Evolutionary conservation across 2,113 vertebrate genomes (phyloP).

Genomic region (Pomatorhinus ruficollis): DNA sequence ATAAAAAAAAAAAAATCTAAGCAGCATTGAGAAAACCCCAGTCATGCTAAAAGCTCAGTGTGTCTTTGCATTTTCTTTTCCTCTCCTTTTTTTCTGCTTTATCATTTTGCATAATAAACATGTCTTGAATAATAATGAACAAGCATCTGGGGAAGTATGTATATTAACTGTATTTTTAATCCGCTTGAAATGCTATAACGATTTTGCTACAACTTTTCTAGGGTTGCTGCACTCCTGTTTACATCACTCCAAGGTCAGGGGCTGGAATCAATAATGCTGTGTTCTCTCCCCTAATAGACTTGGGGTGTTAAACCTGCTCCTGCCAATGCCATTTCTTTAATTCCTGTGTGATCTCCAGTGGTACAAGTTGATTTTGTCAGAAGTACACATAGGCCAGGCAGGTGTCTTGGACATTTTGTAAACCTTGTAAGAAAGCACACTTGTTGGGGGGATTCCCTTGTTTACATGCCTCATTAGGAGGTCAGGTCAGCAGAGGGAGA

Average conservation of each 20-base stretch:
- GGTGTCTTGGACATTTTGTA: background rate
- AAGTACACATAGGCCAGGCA: background rate
- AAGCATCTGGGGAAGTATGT: conserved; percentile 1
- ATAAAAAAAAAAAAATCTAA: background rate
- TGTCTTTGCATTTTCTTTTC: conserved; percentile 17
- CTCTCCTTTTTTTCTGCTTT: conserved; percentile 21
- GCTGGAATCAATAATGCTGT: background rate
- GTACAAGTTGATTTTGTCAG: background rate
- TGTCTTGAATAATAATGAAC: conserved; percentile 49
- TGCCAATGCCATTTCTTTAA: background rate
- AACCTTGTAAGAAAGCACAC: background rate
- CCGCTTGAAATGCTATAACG: background rate
- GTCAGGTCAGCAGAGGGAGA: background rate
- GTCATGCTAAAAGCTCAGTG: background rate
- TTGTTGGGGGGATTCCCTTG: background rate
- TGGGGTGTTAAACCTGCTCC: background rate
- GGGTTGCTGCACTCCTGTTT: background rate
- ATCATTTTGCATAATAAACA: conserved; percentile 57
- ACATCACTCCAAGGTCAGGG: background rate
- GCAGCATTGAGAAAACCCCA: background rate
- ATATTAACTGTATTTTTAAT: conserved; percentile 9
- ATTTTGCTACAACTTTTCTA: background rate
- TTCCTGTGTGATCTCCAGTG: background rate
- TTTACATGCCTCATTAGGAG: background rate
- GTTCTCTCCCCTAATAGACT: background rate